Conservation (phyloP, 2,888 invertebrate genomes). For the Blastobasis lacticolella region DNA sequence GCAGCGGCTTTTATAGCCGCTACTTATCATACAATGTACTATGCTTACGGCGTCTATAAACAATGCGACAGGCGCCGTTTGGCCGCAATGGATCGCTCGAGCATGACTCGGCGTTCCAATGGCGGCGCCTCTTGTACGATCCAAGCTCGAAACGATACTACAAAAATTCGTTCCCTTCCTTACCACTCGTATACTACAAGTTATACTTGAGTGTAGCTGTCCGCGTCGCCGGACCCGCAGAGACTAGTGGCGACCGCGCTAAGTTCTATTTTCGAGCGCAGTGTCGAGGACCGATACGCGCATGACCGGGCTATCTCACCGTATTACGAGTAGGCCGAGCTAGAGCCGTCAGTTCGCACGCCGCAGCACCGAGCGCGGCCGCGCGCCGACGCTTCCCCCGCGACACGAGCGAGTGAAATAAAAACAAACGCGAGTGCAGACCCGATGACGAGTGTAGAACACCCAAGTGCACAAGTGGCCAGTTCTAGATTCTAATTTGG, state of each 20-base stretch:
- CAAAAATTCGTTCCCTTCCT: too few species aligned
- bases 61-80: too few species aligned
- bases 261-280: conserved; percentile 50
- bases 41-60: too few species aligned
- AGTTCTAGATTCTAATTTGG: conserved; percentile 9
- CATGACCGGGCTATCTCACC: conserved; percentile 50
- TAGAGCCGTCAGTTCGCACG: conserved; percentile 44
- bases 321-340: conserved; percentile 16
- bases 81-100: too few species aligned
- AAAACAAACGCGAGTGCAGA: conserved; percentile 28
- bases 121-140: too few species aligned
- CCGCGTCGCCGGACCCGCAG: conserved; percentile 13
- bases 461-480: neutral
- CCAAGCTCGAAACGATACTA: too few species aligned
- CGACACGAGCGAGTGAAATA: conserved; percentile 24
- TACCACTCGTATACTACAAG: too few species aligned
- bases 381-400: conserved; percentile 46
- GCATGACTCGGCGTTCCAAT: too few species aligned
- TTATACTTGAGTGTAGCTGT: neutral
- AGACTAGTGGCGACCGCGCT: conserved; percentile 24
- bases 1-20: too few species aligned
- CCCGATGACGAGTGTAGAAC: neutral
- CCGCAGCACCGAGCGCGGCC: conserved; percentile 61
- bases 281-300: conserved; percentile 55
- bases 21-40: too few species aligned